phyloP scores from a whole-genome alignment of 1,140 invertebrate species.

The Fopius arisanus region DNA sequence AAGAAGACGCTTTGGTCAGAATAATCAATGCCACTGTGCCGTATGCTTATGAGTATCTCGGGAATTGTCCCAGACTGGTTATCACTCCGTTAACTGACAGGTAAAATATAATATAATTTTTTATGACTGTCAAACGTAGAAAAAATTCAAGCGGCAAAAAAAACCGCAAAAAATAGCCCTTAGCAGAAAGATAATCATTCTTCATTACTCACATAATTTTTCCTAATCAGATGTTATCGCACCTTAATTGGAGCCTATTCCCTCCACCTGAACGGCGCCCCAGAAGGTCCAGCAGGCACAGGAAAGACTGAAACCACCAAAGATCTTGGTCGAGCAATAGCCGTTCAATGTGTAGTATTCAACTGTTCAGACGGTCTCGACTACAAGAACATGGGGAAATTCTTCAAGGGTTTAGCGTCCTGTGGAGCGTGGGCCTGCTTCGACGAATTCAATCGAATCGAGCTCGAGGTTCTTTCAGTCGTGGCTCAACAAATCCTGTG shows the following conservation, averaged over 20 bases:
- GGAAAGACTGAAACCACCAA: conserved; percentile 92
- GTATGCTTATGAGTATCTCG: conserved; percentile 93
- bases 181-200: no score
- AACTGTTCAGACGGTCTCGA: conserved; percentile 95
- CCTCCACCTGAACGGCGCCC: conserved; percentile 86
- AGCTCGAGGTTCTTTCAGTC: conserved; percentile 85
- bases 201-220: not conserved
- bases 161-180: no score
- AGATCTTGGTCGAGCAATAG: conserved; percentile 88
- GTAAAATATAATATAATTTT: conserved; percentile 31
- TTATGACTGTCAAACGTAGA: not conserved
- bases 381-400: conserved; percentile 93
- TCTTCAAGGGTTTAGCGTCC: conserved; percentile 87
- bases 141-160: no score
- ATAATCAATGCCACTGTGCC: conserved; percentile 87
- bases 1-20: conserved; percentile 80
- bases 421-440: conserved; percentile 94
- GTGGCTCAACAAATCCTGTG: conserved; percentile 85
- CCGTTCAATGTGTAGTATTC: conserved; percentile 92
- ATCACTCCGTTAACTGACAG: conserved; percentile 74
- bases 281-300: conserved; percentile 88
- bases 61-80: conserved; percentile 78
- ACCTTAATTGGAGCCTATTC: conserved; percentile 89
- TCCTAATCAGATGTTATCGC: conserved; percentile 75
- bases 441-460: conserved; percentile 95